A percentile compares a stretch with the other conserved stretches of the same genome.
Conservation (phyloP, 2,113 vertebrate genomes). For the Malurus alboscapulatus region DNA sequence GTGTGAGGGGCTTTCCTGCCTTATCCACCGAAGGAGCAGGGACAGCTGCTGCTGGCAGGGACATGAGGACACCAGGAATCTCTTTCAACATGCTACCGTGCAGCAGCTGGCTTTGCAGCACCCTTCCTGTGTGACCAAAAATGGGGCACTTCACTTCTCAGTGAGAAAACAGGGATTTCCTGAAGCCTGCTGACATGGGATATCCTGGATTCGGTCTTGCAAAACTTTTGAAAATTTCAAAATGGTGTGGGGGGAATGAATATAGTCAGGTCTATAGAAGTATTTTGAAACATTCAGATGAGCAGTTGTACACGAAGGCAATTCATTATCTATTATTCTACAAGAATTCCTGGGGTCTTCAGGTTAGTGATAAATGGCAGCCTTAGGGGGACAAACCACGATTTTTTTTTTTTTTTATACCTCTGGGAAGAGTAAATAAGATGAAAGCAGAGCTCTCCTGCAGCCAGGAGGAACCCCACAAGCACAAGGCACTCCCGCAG, state of each 20-base stretch:
- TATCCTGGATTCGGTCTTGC: not conserved
- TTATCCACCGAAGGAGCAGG: not conserved
- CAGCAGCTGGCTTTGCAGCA: not conserved
- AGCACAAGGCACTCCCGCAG: not conserved
- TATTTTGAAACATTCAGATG: not conserved
- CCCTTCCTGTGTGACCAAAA: not conserved
- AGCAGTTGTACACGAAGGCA: not conserved
- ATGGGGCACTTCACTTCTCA: not conserved
- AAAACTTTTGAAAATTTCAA: not conserved
- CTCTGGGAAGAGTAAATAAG: conserved; percentile 1
- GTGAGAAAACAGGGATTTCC: not conserved
- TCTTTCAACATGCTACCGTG: rapidly evolving
- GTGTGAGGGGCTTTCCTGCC: not conserved
- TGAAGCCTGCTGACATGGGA: not conserved
- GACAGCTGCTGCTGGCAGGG: not conserved
- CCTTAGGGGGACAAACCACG: not conserved
- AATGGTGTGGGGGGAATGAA: not conserved
- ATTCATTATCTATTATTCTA: not conserved
- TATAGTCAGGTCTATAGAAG: not conserved
- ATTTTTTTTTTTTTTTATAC: not conserved
- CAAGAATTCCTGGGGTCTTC: not conserved
- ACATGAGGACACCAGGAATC: not conserved
- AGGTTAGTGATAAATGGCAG: not conserved
- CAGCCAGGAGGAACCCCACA: not conserved
- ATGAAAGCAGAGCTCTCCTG: not conserved